Evolutionary conservation across 2,797 vertebrate species (phyloP).

Genomic region (Eurystomus glaucurus): DNA sequence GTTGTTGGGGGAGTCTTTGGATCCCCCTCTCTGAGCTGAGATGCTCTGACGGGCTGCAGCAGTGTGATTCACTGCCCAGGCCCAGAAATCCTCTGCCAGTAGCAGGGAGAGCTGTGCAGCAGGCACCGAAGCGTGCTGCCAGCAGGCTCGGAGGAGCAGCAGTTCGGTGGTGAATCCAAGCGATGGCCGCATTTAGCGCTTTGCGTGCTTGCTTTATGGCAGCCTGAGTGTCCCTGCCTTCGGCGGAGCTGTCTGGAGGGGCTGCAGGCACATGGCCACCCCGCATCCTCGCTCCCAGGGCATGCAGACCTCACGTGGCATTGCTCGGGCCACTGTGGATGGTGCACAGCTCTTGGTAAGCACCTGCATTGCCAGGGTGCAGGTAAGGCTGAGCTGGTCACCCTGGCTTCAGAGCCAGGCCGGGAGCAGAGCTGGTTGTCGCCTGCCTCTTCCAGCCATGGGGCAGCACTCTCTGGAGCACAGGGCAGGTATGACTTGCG

Average conservation of each 20-base stretch:
- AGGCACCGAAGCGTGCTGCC: background rate
- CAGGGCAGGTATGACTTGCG: background rate
- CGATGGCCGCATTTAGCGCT: fast-evolving
- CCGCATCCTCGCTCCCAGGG: fast-evolving
- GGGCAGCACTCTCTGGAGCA: background rate
- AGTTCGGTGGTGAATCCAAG: background rate
- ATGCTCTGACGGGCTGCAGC: background rate
- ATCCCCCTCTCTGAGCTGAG: background rate
- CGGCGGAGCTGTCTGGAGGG: fast-evolving
- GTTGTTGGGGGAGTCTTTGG: background rate
- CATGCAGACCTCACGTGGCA: fast-evolving
- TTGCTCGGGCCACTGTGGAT: background rate
- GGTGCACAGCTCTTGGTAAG: background rate
- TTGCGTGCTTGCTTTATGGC: fast-evolving
- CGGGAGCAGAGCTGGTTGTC: background rate
- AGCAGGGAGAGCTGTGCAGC: background rate
- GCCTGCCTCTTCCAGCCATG: fast-evolving
- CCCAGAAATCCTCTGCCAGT: background rate
- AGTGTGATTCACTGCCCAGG: background rate
- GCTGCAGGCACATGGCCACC: background rate
- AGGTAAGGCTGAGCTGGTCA: background rate
- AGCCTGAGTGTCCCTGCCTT: background rate
- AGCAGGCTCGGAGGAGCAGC: background rate
- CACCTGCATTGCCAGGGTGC: background rate
- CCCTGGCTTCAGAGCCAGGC: background rate